These are phyloP conservation scores for Aromia moschata DNA, from an alignment of 2,888 invertebrate species.

Conservation along the genomic window DNA sequence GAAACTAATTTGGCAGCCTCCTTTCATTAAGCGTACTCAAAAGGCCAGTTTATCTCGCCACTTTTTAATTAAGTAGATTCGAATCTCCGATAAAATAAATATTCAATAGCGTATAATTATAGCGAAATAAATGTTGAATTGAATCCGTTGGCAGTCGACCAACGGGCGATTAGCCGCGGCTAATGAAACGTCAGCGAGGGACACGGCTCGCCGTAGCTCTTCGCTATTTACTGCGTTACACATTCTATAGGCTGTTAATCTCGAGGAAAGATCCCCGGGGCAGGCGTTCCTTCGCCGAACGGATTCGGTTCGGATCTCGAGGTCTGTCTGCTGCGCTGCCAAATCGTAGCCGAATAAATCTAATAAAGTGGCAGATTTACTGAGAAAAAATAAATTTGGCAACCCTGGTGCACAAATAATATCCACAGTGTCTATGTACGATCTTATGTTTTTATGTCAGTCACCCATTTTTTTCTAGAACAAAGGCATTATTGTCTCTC, in stretches of 20 bases:
- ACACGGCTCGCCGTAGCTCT: conserved; percentile 38
- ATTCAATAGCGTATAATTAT: conserved; percentile 27
- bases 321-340: no score
- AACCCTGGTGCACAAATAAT: no score
- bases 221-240: conserved; percentile 41
- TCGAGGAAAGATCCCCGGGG: conserved; percentile 18
- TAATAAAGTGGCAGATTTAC: no score
- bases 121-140: conserved; percentile 36
- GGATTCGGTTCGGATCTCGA: no score
- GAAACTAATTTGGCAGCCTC: background rate
- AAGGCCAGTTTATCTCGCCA: background rate
- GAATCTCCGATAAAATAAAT: conserved; percentile 5
- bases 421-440: no score
- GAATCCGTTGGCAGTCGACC: conserved; percentile 48
- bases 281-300: no score
- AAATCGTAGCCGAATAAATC: no score
- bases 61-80: conserved; percentile 15
- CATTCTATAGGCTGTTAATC: conserved; percentile 39
- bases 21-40: background rate
- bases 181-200: conserved; percentile 55
- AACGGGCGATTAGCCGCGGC: conserved; percentile 55
- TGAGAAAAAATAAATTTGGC: no score
- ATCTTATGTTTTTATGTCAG: no score
- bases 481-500: no score
- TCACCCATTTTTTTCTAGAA: no score